These are phyloP conservation scores for Anguilla japonica DNA, from an alignment of 2,113 vertebrate genomes.

Conservation along the genomic window DNA sequence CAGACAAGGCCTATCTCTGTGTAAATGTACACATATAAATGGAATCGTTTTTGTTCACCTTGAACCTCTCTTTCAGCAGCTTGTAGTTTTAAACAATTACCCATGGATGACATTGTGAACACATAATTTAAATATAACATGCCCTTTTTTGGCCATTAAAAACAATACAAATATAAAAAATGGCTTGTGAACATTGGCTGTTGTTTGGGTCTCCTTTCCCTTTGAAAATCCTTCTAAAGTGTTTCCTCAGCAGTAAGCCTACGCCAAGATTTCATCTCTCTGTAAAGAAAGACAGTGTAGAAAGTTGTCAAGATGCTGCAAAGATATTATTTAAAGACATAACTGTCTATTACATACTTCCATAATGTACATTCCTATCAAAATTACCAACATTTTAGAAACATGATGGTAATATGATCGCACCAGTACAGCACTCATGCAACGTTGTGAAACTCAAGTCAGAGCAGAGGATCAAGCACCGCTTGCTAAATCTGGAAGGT, in stretches of 20 bases:
- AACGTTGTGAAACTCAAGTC: background rate
- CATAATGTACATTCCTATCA: background rate
- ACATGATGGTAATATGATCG: background rate
- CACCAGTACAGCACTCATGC: background rate
- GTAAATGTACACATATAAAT: background rate
- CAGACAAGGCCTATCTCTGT: conserved; percentile 18
- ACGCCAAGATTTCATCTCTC: conserved; percentile 71
- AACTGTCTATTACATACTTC: background rate
- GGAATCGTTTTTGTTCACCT: conserved; percentile 11
- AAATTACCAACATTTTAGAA: background rate
- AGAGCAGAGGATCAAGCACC: background rate
- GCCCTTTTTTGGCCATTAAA: too few relatives aligned
- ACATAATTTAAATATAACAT: background rate
- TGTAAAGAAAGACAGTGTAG: conserved; percentile 36
- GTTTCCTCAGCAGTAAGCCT: conserved; percentile 55
- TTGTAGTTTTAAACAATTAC: background rate
- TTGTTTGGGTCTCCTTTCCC: background rate
- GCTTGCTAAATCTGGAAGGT: background rate
- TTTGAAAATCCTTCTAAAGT: conserved; percentile 29
- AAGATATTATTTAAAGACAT: background rate
- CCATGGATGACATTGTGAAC: background rate
- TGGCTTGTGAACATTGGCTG: background rate
- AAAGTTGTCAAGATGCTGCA: conserved; percentile 15
- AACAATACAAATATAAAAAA: background rate
- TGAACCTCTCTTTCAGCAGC: conserved; percentile 6